A percentile compares a stretch with the other conserved stretches of the same genome.
Conservation (phyloP, 1,140 invertebrate genomes). For the Bombus affinis region DNA sequence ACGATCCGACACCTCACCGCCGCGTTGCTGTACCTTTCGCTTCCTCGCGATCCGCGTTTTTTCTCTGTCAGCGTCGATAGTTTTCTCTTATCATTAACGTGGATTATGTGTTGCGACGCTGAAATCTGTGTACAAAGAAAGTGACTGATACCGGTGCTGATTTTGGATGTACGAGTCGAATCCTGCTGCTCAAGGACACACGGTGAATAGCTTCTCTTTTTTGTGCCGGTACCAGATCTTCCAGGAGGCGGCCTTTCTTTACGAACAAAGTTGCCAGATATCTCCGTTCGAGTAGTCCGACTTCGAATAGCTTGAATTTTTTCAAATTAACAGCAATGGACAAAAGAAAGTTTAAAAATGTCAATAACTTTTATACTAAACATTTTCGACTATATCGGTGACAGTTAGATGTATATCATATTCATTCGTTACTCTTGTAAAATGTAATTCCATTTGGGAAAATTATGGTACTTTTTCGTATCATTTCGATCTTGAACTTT, state of each 20-base stretch:
- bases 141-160: constrained; percentile 40
- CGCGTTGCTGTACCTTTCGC: constrained; percentile 9
- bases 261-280: neutral
- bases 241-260: neutral
- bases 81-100: neutral
- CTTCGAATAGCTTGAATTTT: neutral
- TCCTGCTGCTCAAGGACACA: constrained; percentile 33
- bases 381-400: no score
- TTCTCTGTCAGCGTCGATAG: neutral
- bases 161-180: constrained; percentile 57
- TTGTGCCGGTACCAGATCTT: neutral
- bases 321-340: no score
- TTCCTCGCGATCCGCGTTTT: constrained; percentile 8
- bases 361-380: no score
- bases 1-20: constrained; percentile 58
- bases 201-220: constrained; percentile 47
- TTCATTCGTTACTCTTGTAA: no score
- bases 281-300: neutral
- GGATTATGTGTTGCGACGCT: constrained; percentile 53
- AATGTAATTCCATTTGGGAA: no score
- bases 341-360: no score
- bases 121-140: constrained; percentile 29
- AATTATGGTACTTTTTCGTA: no score
- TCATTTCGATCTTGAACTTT: no score
- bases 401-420: no score